Base-by-base conservation (phyloP, 2,888 invertebrate genomes). In the Schizotus pectinicornis region DNA sequence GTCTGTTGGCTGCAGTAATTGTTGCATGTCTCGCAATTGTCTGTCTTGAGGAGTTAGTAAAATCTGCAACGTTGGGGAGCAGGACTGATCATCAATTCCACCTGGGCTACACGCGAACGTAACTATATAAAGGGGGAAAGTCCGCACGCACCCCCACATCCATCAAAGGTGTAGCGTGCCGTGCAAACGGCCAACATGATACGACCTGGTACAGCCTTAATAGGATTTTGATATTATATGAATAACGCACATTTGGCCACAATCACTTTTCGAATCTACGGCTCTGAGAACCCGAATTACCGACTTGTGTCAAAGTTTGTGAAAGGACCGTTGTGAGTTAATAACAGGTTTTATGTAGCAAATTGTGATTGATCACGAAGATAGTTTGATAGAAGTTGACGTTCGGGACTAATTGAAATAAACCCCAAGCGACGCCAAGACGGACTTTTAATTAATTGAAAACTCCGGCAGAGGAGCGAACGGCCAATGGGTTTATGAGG, bases 141-240 rank as follows among this genome's bases (percentile, higher is more conserved):
- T 38, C 45, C 59, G 43, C 63, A 56, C 61, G 55, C 63, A 63
- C 59, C 62, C 55, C 56, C 61, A 46, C 47, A 62, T 63, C 65
- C 61, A 62, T 66, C 65, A 66, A 64, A 58, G 50, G 54, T 48
- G 30, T 63, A 56, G 63, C 65, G 60, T 65, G 63, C 58, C 57
- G 56, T 53, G 61, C 59, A 54, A 62, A 67, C 64, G 54, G 54
- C 54, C 51, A 47, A 56, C 65, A 59, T 69, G 70, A 67, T 67
- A 69, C 70, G 50, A 65, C 53, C 66, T 69, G 71, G 68, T 68
- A 71, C 69, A 64, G 60, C 47, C 57, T 62, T 61, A 65, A 65
- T 62, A 61, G 60, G 61, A 63, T 65, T 67, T 63, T 67, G 65
- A 68, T 69, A 63, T 67, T 67, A 61, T 62, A 62, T 63, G 60